Conservation (phyloP, 2,888 invertebrate species). For the Archips xylosteana region DNA sequence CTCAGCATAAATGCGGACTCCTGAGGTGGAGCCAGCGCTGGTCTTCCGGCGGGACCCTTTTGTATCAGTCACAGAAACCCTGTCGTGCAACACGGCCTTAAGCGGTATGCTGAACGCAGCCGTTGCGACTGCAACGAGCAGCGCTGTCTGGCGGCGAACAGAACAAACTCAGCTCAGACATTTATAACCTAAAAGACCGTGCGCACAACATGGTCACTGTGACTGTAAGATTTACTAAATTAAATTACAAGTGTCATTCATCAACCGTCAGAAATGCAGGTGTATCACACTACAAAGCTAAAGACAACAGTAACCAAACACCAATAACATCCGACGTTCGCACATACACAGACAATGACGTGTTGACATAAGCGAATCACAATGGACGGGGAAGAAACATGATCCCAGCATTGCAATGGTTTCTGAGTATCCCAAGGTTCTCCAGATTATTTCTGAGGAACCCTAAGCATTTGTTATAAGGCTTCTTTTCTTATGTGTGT, state of each 20-base stretch:
- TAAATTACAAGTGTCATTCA: neutral
- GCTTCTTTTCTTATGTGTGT: neutral
- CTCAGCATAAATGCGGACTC: too few relatives aligned
- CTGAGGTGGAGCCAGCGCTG: too few relatives aligned
- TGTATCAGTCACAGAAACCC: too few relatives aligned
- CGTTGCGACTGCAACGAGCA: too few relatives aligned
- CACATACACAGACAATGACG: conserved; percentile 15
- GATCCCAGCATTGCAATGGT: conserved; percentile 10
- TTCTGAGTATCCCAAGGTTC: conserved; percentile 16
- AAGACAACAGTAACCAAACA: conserved; percentile 18
- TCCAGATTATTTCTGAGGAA: neutral
- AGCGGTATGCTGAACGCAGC: too few relatives aligned
- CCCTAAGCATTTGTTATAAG: neutral
- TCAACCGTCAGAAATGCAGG: neutral
- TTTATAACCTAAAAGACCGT: too few relatives aligned
- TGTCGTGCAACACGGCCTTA: too few relatives aligned
- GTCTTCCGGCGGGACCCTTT: too few relatives aligned
- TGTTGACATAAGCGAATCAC: conserved; percentile 14
- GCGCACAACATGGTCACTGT: too few relatives aligned
- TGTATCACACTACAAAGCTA: neutral
- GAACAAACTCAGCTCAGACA: too few relatives aligned
- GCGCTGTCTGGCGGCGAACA: too few relatives aligned
- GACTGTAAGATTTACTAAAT: too few relatives aligned
- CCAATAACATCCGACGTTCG: conserved; percentile 21
- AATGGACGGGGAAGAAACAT: conserved; percentile 9